These are phyloP conservation scores for Nudaria mundana DNA, from an alignment of 2,888 invertebrate genomes.

Conservation along the genomic window DNA sequence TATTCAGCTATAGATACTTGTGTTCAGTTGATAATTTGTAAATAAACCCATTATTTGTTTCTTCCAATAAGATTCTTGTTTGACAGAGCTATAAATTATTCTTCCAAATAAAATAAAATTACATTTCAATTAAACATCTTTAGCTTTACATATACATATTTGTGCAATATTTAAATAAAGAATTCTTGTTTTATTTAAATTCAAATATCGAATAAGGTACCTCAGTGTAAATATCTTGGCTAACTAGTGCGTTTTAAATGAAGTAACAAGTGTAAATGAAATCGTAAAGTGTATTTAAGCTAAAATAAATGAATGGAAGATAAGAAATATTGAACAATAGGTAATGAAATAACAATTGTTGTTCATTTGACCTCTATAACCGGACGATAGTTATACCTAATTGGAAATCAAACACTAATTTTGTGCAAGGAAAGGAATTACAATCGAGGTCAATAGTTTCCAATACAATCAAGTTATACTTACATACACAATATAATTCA, in stretches of 20 bases:
- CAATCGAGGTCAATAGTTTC: constrained; percentile 40
- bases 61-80: constrained; percentile 47
- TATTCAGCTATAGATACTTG: constrained; percentile 33
- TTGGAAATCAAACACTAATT: constrained; percentile 28
- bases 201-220: constrained; percentile 8
- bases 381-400: constrained; percentile 41
- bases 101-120: constrained; percentile 23
- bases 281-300: not conserved
- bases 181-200: constrained; percentile 23
- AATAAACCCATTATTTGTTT: constrained; percentile 25
- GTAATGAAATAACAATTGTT: constrained; percentile 31
- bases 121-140: too few species aligned
- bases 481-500: constrained; percentile 12
- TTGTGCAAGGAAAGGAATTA: constrained; percentile 36
- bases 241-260: constrained; percentile 14
- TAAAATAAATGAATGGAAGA: too few species aligned
- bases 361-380: constrained; percentile 28
- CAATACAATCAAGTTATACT: constrained; percentile 34
- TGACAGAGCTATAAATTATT: constrained; percentile 25
- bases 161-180: constrained; percentile 42
- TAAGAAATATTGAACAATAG: constrained; percentile 23
- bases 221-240: constrained; percentile 30
- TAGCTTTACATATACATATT: too few species aligned
- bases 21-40: constrained; percentile 27
- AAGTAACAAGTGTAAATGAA: constrained; percentile 1